Percentiles rank a stretch among this genome's conserved stretches.
Conservation (phyloP, 2,888 invertebrate genomes). For the Lochmaea capreae region DNA sequence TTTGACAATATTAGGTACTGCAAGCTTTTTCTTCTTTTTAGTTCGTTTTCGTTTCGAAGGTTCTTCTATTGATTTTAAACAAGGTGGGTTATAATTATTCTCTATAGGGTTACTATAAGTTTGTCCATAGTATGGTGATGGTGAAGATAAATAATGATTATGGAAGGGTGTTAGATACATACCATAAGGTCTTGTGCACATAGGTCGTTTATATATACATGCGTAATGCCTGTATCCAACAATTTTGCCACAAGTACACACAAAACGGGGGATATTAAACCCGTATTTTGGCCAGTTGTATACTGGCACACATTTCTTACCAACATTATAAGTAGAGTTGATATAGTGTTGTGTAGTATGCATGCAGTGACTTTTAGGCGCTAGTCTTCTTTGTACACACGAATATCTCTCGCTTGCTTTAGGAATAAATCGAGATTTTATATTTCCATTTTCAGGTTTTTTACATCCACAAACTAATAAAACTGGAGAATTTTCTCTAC, state of each 20-base stretch:
- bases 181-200: not conserved
- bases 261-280: not conserved
- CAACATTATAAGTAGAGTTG: not conserved
- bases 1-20: not conserved
- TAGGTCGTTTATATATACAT: not conserved
- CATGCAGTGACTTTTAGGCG: not conserved
- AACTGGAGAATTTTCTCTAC: not conserved
- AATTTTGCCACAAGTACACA: not conserved
- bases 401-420: no score
- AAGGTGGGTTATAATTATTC: not conserved
- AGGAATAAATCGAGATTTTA: no score
- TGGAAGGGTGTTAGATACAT: not conserved
- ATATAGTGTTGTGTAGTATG: not conserved
- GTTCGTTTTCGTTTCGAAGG: not conserved
- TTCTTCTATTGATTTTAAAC: not conserved
- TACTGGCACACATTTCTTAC: not conserved
- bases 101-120: not conserved
- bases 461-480: no score
- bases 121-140: not conserved
- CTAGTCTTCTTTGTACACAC: not conserved
- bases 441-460: no score
- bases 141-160: not conserved
- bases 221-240: not conserved
- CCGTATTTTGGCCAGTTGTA: not conserved
- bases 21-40: not conserved